Conservation (phyloP, 1,140 invertebrate species). For the Drosophila truncata region DNA sequence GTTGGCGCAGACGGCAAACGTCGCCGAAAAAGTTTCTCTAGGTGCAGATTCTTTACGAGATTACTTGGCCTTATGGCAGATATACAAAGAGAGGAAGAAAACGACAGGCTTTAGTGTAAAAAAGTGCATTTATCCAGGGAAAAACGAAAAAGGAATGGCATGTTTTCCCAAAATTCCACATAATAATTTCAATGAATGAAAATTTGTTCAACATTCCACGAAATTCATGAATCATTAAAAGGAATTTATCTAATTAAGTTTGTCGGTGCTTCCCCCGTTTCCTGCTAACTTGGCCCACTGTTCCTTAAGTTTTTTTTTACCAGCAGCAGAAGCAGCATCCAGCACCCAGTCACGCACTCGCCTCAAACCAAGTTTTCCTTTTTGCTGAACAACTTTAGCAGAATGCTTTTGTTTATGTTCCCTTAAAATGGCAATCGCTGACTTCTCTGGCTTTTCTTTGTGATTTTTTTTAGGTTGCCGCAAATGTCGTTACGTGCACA, state of each 20-base stretch:
- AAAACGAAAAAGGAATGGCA: neutral
- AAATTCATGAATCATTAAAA: constrained; percentile 44
- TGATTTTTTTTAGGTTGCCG: constrained; percentile 41
- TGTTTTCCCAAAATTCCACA: neutral
- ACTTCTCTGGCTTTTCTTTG: constrained; percentile 50
- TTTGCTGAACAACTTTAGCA: constrained; percentile 45
- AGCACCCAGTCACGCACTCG: constrained; percentile 31
- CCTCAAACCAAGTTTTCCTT: constrained; percentile 29
- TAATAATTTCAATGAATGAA: constrained; percentile 38
- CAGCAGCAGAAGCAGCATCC: neutral
- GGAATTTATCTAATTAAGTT: constrained; percentile 48
- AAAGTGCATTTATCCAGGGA: constrained; percentile 14
- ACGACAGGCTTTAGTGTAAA: neutral
- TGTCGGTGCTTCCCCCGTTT: neutral
- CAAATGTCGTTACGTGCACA: constrained; percentile 82
- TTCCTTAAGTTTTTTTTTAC: constrained; percentile 27
- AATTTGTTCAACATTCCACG: constrained; percentile 27
- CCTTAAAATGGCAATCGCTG: constrained; percentile 76
- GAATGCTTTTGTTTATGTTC: constrained; percentile 74
- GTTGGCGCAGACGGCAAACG: constrained; percentile 59
- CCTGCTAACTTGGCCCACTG: constrained; percentile 24
- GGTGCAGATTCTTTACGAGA: constrained; percentile 72
- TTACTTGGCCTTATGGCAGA: constrained; percentile 18
- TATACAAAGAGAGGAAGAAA: neutral
- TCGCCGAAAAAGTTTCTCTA: constrained; percentile 72